Evolutionary conservation across 2,888 invertebrate species (phyloP), one percentile per base, ranked within the genome.

Genomic region (Cephus pygmeus): DNA sequence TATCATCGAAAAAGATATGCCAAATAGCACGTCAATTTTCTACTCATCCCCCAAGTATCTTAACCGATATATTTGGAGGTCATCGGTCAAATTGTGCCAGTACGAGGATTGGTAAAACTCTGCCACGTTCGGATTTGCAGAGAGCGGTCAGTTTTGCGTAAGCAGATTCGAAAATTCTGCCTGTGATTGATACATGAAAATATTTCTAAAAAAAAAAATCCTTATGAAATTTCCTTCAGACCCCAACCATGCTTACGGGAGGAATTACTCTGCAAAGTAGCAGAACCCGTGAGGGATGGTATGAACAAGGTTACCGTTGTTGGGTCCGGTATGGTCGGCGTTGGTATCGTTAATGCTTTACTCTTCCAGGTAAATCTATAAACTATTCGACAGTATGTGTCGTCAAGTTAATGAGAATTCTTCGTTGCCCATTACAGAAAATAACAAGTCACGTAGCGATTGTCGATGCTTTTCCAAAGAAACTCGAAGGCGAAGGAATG

Each of bases 251-350:
- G 88, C 79, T 79, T 90, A 76, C 86, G 87, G n/a, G 86, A 88
- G 69, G 89, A 90, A 71, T 83, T 91, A 40, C 75, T 90, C 77
- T 88, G 88, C 84, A 86, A 90, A 81, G 87, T 91, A 34, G 82
- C 89, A 11, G 90, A 90, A 30, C 89, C 90, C 11, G 86, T 88
- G 35, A 85, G 85, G 79, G 89, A 89, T 80, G 90, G 91, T 34
- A 86, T 87, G 79, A 91, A 90, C 84, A 94, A 94, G 90, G 92
- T 95, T 77, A 93, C 94, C 56, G 90, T 95, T 76, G 94, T 95
- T n/a, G 95, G 95, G 9, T 93, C 93, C 30, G 95, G 95, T 68
- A 92, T 92, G 87, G 94, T 95, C 79, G 95, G 95, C 74, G 93
- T 94, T 92, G 93, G 94, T 1, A 92, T 93, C 85, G 93, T 93